Base-by-base conservation (phyloP, 1,140 invertebrate species). In the Leptinotarsa lineolata region DNA sequence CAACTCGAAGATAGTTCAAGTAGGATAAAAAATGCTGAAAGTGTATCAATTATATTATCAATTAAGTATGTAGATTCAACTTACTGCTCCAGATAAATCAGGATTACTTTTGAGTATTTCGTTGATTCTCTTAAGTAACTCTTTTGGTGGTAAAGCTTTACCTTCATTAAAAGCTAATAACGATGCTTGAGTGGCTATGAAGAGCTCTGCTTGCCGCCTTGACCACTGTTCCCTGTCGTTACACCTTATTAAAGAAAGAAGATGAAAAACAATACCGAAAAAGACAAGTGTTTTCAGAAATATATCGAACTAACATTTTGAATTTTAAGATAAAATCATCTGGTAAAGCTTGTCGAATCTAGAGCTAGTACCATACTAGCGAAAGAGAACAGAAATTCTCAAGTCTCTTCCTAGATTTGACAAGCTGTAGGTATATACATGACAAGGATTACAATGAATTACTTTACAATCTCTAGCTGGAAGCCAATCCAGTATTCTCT, bases 11-110 rank as follows among this genome's bases (percentile, higher is more conserved):
- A 80, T 92, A 95, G 84, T 97, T 97, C 77, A 97, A 85, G 82
- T 95, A 98, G 80, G 93, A 95, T 39, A 98, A 86, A 82, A 94
- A 97, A 88, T 97, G 94, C 91, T 95, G 85, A 76, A 91, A 90
- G 66, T 72, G 6, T 4, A 39, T 8, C 22, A 13, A 24, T 63
- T 18, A 20, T 54, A 54, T 4, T 4, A 54, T 13, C n/a, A n/a
- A 5, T 15, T 54, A 16, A 13, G 6, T 54, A 4, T 54, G 4
- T 16, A 16, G 48, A 72, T 22, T 64, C 68, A 75, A 87, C 88
- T 88, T 85, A 93, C 92, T 75, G 94, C 92, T 86, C 95, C 94
- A 13, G 93, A 90, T 82, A 93, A 90, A 67, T 94, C 91, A 18
- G 94, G 94, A 86, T 94, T 93, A 75, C 91, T 90, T 79, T 89